Conservation (phyloP, 2,888 invertebrate genomes). For the Cyaniris semiargus region DNA sequence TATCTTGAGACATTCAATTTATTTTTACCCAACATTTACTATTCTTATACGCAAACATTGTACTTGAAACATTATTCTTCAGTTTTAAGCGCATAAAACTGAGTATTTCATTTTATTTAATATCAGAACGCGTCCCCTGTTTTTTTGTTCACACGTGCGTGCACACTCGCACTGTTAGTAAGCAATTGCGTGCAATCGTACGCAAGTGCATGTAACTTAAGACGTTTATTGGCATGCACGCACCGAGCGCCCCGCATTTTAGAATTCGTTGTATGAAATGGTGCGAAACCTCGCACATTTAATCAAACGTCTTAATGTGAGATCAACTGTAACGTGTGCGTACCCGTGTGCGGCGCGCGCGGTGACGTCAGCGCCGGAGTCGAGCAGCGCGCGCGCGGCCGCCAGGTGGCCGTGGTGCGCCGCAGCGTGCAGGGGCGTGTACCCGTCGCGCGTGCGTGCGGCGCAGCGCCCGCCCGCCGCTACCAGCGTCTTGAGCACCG, state of each 20-base stretch:
- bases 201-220: no score
- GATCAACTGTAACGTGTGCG: conserved; percentile 20
- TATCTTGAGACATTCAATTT: no score
- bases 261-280: no score
- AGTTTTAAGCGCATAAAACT: no score
- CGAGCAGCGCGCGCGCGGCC: conserved; percentile 93
- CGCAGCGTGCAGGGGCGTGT: conserved; percentile 97
- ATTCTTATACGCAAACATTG: no score
- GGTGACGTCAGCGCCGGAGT: conserved; percentile 93
- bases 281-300: no score
- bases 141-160: neutral
- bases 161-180: neutral
- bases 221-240: no score
- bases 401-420: conserved; percentile 97
- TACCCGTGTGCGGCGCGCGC: conserved; percentile 86
- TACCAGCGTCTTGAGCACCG: conserved; percentile 90
- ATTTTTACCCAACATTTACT: no score
- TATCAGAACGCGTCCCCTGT: neutral
- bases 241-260: no score
- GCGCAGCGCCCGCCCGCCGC: conserved; percentile 88
- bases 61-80: no score
- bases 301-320: no score
- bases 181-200: neutral
- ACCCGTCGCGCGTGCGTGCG: conserved; percentile 88
- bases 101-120: neutral